Base-by-base conservation (phyloP, 2,888 invertebrate genomes). In the Habrosyne pyritoides region DNA sequence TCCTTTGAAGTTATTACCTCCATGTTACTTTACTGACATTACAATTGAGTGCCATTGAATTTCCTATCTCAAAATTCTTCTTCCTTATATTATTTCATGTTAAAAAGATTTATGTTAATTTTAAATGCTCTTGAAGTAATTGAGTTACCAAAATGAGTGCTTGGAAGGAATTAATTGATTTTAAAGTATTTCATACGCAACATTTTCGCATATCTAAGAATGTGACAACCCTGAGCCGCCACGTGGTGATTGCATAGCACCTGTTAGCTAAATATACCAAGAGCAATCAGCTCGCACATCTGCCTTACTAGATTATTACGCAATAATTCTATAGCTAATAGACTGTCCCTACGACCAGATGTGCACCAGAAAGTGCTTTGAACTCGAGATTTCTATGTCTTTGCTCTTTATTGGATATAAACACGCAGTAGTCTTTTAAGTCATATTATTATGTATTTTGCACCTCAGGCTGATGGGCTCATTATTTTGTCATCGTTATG, bases 261-360 rank as follows among this genome's bases (percentile, higher is more conserved):
- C 91, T 91, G 91, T 90, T 84, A 75, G 79, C 84, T 87, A 88
- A 86, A 87, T 87, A 85, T 86, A 87, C 79, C 77, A 63, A 58
- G 61, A 70, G 86, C 86, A 91, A 90, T 90, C 89, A 88, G 83
- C 89, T 81, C 74, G 74, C 69, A 70, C 91, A 91, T 89, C 91
- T 91, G 91, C 90, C 71, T 69, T 73, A 71, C 77, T 83, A 80
- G 84, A 84, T 85, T 86, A 87, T 91, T 87, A 84, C 84, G 89
- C 87, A 91, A 91, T 88, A 83, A 83, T 77, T 84, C 77, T 76
- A 77, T 75, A 81, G 75, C 64, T 85, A 85, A 85, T 84, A 74
- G 71, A 79, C 74, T 84, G 80, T 83, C 79, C 76, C 67, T 67
- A 69, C 72, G 63, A 77, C 89, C 91, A 90, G 90, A 90, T 90